A percentile compares a stretch with the other conserved stretches of the same genome.
These are phyloP conservation scores for Vultur gryphus DNA, from an alignment of 2,797 vertebrate genomes.

Conservation along the genomic window DNA sequence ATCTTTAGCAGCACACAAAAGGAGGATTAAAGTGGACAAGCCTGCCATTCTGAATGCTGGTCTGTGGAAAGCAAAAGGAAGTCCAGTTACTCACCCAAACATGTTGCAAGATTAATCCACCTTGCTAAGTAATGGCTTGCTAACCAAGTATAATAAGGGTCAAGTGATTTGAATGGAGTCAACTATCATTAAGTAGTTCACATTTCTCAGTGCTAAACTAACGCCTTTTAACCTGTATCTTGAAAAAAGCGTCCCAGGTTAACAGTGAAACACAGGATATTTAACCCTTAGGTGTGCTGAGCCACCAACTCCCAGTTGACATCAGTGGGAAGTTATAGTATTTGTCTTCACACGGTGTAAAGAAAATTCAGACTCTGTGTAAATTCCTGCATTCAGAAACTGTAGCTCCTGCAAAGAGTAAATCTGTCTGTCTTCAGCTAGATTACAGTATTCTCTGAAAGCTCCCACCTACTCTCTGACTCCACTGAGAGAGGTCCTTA, in stretches of 20 bases:
- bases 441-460: not conserved
- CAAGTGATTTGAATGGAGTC: not conserved
- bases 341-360: not conserved
- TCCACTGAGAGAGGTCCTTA: not conserved
- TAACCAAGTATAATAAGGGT: not conserved
- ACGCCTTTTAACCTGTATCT: not conserved
- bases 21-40: slow-evolving; percentile 68
- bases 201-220: not conserved
- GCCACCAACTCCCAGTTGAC: not conserved
- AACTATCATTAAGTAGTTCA: not conserved
- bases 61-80: slow-evolving; percentile 69
- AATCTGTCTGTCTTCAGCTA: not conserved
- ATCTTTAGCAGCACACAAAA: slow-evolving; percentile 70
- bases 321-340: not conserved
- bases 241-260: not conserved
- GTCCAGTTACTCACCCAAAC: slow-evolving; percentile 41
- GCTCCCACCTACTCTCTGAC: not conserved
- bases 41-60: slow-evolving; percentile 67
- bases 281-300: not conserved
- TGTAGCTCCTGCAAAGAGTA: not conserved
- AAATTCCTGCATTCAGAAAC: not conserved
- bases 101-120: not conserved
- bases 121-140: not conserved
- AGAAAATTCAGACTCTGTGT: not conserved
- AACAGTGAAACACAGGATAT: not conserved